These are phyloP conservation scores for Caenorhabditis sp. DNA, from an alignment of 2,888 invertebrate genomes.

Conservation along the genomic window DNA sequence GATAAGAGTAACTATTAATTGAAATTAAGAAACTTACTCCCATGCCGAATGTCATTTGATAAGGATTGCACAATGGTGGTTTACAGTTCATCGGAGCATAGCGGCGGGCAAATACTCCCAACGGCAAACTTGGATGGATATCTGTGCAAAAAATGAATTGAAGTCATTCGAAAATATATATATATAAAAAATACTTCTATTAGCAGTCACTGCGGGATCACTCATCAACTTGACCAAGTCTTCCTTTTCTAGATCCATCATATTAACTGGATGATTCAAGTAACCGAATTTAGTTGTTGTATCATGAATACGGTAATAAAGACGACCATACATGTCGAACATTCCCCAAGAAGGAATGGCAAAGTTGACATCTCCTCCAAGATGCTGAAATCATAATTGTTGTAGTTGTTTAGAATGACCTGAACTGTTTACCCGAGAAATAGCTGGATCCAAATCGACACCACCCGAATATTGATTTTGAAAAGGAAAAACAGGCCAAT, in stretches of 20 bases:
- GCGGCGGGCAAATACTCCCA: slow-evolving; percentile 52
- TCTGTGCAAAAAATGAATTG: slow-evolving; percentile 3
- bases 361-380: slow-evolving; percentile 63
- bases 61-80: slow-evolving; percentile 60
- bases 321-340: slow-evolving; percentile 59
- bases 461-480: slow-evolving; percentile 61
- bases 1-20: too few species aligned
- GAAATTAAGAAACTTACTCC: slow-evolving; percentile 39
- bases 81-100: slow-evolving; percentile 56
- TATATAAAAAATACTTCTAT: slow-evolving; percentile 40
- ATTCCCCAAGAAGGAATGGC: slow-evolving; percentile 63
- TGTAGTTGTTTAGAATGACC: background rate
- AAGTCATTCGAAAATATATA: background rate
- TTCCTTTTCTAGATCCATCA: slow-evolving; percentile 60
- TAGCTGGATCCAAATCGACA: slow-evolving; percentile 62
- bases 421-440: slow-evolving; percentile 48
- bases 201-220: slow-evolving; percentile 51
- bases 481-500: slow-evolving; percentile 63
- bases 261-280: slow-evolving; percentile 62
- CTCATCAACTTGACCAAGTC: slow-evolving; percentile 57
- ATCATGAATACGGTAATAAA: slow-evolving; percentile 54
- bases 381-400: slow-evolving; percentile 45
- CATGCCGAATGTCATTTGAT: slow-evolving; percentile 50
- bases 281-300: slow-evolving; percentile 61
- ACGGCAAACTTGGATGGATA: slow-evolving; percentile 52